Base-by-base conservation (phyloP, 2,113 vertebrate species). In the Siphamia tubifer region DNA sequence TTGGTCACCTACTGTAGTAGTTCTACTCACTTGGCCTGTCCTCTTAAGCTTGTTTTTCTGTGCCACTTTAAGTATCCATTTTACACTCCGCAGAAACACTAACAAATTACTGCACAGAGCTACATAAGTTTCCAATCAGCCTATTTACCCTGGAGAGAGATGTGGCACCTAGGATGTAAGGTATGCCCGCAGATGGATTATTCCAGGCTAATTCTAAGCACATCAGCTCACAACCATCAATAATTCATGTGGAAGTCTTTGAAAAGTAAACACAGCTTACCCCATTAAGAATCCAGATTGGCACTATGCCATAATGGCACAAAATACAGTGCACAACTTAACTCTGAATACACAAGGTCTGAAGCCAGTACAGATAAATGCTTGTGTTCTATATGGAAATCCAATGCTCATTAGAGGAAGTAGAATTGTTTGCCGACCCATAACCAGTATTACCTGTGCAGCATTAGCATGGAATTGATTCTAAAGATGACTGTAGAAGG, bases 191-290 rank as follows among this genome's bases (percentile, higher is more conserved):
- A 35, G 58, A 79, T 73, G 57, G 75, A 84, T 86, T 84, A 82
- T 74, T 79, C 64, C 4, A 25, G 61, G 45, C 62, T 72, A 86
- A 90, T 88, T 87, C 74, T 61, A 57, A 68, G 71, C 81, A 79
- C 70, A 84, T 82, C 81, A 67, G 56, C 71, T 66, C 23, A 4
- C 67, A 67, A 16, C 48, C 79, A 90, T 91, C 79, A 87, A 90
- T 90, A 89, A 89, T 92, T 90, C 78, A 92, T 85, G 82, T 67
- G 70, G 32, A 77, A 86, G 72, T 70, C 79, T 86, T 85, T 83
- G 77, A 79, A 85, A 80, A 85, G 89, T 87, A 89, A 91, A 87
- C 79, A 85, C 57, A 61, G 48, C 66, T 83, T 72, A 83, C 77
- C 64, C 87, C 83, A 84, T 88, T 86, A 90, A 45, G 63, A 77